phyloP scores from a whole-genome alignment of 2,113 vertebrate genomes.

The Grantiella picta region DNA sequence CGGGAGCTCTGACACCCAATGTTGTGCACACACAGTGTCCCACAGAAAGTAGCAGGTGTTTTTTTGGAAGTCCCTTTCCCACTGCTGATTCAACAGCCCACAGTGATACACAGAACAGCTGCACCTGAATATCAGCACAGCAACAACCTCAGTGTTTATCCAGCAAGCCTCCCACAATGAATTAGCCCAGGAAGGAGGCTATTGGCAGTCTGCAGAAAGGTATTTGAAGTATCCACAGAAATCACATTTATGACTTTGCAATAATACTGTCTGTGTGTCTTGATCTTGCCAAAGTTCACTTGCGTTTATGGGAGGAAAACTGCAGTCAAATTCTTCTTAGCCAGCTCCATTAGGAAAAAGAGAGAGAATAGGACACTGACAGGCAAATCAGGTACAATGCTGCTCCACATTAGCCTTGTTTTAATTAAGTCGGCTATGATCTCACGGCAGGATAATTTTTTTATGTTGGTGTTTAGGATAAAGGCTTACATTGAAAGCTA shows the following conservation, averaged over 20 bases:
- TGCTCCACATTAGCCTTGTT: conserved; percentile 28
- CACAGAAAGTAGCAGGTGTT: neutral
- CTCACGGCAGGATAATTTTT: conserved; percentile 53
- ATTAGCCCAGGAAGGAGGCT: neutral
- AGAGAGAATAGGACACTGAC: neutral
- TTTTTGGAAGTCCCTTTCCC: neutral
- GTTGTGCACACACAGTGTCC: fast-evolving
- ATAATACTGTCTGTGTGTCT: neutral
- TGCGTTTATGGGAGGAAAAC: conserved; percentile 13
- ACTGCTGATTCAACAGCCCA: neutral
- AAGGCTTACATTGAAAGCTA: conserved; percentile 40
- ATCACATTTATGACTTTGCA: conserved; percentile 5
- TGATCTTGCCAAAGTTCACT: conserved; percentile 8
- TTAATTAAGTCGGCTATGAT: conserved; percentile 43
- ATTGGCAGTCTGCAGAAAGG: neutral
- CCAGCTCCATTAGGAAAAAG: neutral
- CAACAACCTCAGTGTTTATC: neutral
- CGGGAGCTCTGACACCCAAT: neutral
- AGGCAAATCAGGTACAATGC: conserved; percentile 43
- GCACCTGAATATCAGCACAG: neutral
- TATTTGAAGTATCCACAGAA: conserved; percentile 29
- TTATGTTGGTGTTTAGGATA: conserved; percentile 50
- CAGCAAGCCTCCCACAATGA: neutral
- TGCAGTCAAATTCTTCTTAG: neutral
- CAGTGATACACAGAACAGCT: neutral